phyloP scores from a whole-genome alignment of 2,888 invertebrate species.

The Apantesis nais region DNA sequence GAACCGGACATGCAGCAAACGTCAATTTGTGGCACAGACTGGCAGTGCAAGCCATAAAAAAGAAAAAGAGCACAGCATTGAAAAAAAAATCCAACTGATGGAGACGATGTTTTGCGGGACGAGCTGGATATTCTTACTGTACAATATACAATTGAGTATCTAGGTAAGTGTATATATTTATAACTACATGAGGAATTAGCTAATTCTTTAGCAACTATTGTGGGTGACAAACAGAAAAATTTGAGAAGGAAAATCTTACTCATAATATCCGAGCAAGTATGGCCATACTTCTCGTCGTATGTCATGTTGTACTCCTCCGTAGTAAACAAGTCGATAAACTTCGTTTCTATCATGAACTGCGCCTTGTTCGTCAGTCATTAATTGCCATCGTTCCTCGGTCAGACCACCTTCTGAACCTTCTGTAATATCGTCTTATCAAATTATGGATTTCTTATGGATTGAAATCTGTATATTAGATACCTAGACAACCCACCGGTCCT shows the following conservation, averaged over 20 bases:
- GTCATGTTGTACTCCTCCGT: constrained; percentile 93
- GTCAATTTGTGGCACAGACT: too few species aligned
- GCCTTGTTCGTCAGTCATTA: constrained; percentile 87
- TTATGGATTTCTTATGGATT: too few species aligned
- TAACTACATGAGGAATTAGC: neutral
- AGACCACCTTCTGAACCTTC: constrained; percentile 89
- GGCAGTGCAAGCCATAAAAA: too few species aligned
- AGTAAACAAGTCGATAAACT: constrained; percentile 93
- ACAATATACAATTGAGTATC: neutral
- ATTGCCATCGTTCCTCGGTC: constrained; percentile 91
- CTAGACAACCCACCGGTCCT: too few species aligned
- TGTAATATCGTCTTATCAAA: constrained; percentile 38
- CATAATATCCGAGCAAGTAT: constrained; percentile 93
- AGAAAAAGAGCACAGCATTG: too few species aligned
- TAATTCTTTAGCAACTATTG: neutral
- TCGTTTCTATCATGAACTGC: constrained; percentile 88
- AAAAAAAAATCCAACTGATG: too few species aligned
- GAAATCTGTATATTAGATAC: too few species aligned
- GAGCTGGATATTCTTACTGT: neutral
- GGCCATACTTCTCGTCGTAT: constrained; percentile 94
- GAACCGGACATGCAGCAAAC: neutral
- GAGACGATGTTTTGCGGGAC: too few species aligned
- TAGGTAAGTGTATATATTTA: neutral
- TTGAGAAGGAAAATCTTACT: constrained; percentile 62
- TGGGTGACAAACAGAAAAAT: neutral